These are phyloP conservation scores for Xiphorhynchus elegans DNA, from an alignment of 2,113 vertebrate species.

Conservation along the genomic window DNA sequence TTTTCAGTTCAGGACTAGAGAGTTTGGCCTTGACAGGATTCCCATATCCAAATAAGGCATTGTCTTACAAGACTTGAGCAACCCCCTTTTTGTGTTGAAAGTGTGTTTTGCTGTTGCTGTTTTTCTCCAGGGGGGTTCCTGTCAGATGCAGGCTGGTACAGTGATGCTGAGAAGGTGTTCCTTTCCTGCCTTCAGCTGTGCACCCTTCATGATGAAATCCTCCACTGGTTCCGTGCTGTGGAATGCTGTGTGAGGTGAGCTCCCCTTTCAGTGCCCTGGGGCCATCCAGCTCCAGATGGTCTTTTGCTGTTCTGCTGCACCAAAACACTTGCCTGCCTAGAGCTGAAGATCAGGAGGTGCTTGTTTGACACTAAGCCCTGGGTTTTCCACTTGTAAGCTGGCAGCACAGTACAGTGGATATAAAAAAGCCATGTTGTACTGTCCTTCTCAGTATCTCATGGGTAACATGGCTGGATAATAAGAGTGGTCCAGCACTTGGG, in stretches of 20 bases:
- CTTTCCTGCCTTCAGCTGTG: slow-evolving; percentile 97
- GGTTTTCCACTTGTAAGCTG: background rate
- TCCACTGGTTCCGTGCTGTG: slow-evolving; percentile 94
- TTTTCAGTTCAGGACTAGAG: background rate
- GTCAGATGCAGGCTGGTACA: slow-evolving; percentile 98
- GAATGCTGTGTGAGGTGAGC: slow-evolving; percentile 97
- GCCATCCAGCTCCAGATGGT: background rate
- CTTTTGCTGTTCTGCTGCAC: background rate
- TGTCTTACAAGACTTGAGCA: accelerated
- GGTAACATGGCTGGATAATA: background rate
- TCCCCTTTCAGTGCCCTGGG: background rate
- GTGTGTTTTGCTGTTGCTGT: background rate
- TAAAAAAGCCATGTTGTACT: background rate
- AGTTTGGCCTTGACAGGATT: background rate
- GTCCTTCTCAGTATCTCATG: background rate
- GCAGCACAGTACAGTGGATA: background rate
- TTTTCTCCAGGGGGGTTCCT: slow-evolving; percentile 87
- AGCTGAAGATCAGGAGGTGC: background rate
- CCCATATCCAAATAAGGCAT: background rate
- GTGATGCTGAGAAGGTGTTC: slow-evolving; percentile 97
- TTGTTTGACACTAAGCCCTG: background rate
- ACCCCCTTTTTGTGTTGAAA: background rate
- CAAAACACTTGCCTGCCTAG: background rate
- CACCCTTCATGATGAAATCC: slow-evolving; percentile 93
- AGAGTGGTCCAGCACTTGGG: background rate